Evolutionary conservation across 2,113 vertebrate species (phyloP), one percentile per base, ranked within the genome.

Genomic region (Corydoras maculifer): DNA sequence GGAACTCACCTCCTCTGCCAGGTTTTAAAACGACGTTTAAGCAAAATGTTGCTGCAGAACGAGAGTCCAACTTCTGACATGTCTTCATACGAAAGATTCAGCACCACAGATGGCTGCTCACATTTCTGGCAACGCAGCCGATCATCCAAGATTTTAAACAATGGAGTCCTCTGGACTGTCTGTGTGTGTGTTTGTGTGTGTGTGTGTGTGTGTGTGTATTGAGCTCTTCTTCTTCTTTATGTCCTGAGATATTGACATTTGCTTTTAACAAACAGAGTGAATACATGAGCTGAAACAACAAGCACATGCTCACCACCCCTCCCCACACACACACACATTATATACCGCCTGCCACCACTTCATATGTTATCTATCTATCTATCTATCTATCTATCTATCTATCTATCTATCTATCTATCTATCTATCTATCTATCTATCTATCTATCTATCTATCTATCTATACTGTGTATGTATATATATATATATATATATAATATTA

Each of bases 21-120:
- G 51, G 82, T 82, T 83, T 82, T 79, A 64, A 78, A 48, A 43
- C 75, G 9, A 30, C 65, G 15, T 80, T 82, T 84, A 88, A 87
- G 55, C 81, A 82, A 12, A 35, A 73, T 65, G 50, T 75, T 58
- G 62, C 71, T 9, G 55, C 72, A 76, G 78, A 77, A 76, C 71
- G 62, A 57, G 75, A 76, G 83, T 85, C 84, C 79, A 76, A 70
- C 71, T 75, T 10, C 69, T 10, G 50, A 75, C 71, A 74, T 58
- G 81, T 81, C 79, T 67, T 69, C 72, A 68, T 62, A 75, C 70
- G 67, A 48, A 67, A 60, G 70, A 73, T 68, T 48, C 57, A 62
- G 71, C 76, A 78, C 78, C 75, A 75, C 79, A 73, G 79, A 77
- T 80, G 69, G 75, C 57, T 57, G 61, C 31, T 31, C 3, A 29